Percentiles rank a stretch among this genome's conserved stretches.
phyloP scores from a whole-genome alignment of 2,888 invertebrate genomes.

The Micropterix aruncella region DNA sequence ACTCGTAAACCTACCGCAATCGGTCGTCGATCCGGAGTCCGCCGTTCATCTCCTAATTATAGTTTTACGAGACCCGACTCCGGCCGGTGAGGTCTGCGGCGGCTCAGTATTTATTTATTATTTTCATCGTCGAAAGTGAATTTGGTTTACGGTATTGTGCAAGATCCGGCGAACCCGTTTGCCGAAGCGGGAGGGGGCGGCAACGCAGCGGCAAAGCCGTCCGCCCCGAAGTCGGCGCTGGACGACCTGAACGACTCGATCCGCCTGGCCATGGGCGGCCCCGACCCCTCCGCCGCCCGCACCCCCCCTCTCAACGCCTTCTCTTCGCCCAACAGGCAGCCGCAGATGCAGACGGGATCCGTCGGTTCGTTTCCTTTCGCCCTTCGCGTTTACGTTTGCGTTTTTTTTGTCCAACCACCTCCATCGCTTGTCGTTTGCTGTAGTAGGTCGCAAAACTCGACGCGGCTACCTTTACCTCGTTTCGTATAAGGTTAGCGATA shows the following conservation, averaged over 20 bases:
- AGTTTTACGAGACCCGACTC: no score
- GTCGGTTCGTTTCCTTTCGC: conserved; percentile 17
- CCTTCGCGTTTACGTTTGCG: conserved; percentile 22
- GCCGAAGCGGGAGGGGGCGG: conserved; percentile 45
- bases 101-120: conserved; percentile 3
- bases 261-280: conserved; percentile 50
- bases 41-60: not conserved
- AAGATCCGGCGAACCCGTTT: conserved; percentile 55
- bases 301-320: conserved; percentile 16
- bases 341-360: conserved; percentile 24
- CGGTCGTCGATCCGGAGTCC: not conserved
- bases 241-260: conserved; percentile 56
- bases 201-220: conserved; percentile 25
- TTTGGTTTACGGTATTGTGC: conserved; percentile 39
- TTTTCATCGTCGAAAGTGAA: conserved; percentile 27
- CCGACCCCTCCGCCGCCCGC: conserved; percentile 13
- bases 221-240: conserved; percentile 47
- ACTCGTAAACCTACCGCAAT: no score
- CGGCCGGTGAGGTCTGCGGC: no score
- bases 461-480: no score
- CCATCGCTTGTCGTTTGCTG: no score
- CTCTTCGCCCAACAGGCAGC: conserved; percentile 33
- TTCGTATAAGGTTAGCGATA: no score
- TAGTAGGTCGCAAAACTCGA: no score
- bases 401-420: no score